phyloP scores from a whole-genome alignment of 2,888 invertebrate species.

The Notodonta dromedarius region DNA sequence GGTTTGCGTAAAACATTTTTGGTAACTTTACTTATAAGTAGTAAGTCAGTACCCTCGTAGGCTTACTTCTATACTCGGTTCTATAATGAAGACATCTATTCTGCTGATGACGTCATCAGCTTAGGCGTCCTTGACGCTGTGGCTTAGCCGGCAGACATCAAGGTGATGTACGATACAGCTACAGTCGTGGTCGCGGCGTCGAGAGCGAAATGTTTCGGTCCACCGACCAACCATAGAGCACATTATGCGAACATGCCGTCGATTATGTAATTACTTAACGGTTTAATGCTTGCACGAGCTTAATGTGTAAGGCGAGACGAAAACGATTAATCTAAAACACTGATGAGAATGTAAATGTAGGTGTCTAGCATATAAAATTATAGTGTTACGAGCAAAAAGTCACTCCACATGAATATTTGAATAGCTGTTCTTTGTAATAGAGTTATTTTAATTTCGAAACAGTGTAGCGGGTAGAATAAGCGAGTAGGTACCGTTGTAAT shows the following conservation, averaged over 20 bases:
- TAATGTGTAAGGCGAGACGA: conserved; percentile 7
- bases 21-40: too few relatives aligned
- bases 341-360: not conserved
- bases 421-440: too few relatives aligned
- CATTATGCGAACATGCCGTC: conserved; percentile 24
- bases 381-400: not conserved
- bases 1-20: too few relatives aligned
- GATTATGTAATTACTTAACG: conserved; percentile 32
- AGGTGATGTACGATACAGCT: conserved; percentile 18
- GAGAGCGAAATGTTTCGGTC: conserved; percentile 58
- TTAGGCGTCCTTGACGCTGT: conserved; percentile 14
- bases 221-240: conserved; percentile 49
- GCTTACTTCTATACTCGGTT: not conserved
- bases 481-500: too few relatives aligned
- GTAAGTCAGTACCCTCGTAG: not conserved
- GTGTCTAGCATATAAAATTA: not conserved
- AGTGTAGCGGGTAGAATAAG: too few relatives aligned
- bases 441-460: too few relatives aligned
- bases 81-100: conserved; percentile 25
- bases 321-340: conserved; percentile 5
- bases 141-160: conserved; percentile 9
- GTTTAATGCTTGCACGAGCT: conserved; percentile 12
- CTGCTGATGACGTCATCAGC: conserved; percentile 36
- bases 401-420: too few relatives aligned
- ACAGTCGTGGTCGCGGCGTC: conserved; percentile 33